Evolutionary conservation across 2,888 invertebrate species (phyloP), one percentile per base, ranked within the genome.

Genomic region (Platerodrilus igneus): DNA sequence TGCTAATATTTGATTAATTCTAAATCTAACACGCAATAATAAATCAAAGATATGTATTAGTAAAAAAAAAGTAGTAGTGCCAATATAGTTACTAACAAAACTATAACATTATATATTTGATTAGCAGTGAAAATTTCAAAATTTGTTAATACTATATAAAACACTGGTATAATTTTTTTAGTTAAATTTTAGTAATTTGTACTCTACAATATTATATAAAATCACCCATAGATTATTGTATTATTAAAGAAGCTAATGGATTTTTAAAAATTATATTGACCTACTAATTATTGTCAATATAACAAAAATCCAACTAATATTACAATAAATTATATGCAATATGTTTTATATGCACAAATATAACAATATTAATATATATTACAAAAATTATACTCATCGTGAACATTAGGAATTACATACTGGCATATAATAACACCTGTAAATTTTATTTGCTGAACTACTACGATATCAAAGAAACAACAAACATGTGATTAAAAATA

Each of bases 1-100:
- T 62, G 62, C 63, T 62, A 62, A 62, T 59, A 56, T 57, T 56
- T 51, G 47, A 50, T 39, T 48, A 51, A 18, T 30, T 37, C 31
- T 37, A 35, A 29, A n/a, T n/a, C 16, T 20, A 7, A 16, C 33
- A 37, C 25, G 33, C 21, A 28, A 23, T 9, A 20, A 27, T 27
- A 30, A 19, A 7, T 11, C n/a, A 25, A 16, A 9, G 15, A 6
- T n/a, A n/a, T n/a, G n/a, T n/a, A 31, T 22, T 20, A 26, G 16
- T 4, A 26, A 8, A n/a, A n/a, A n/a, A n/a, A 28, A 28, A 17
- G 9, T 28, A 29, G 38, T 39, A 35, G 41, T 43, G 38, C 43
- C 31, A 37, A 43, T 43, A 17, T 17, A 17, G 15, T 8, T 10
- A 11, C 11, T 25, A 13, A 28, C 9, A 28, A 28, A 28, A 18